Evolutionary conservation across 1,140 invertebrate species (phyloP), one percentile per base, ranked within the genome.

Genomic region (Lucilia sericata): DNA sequence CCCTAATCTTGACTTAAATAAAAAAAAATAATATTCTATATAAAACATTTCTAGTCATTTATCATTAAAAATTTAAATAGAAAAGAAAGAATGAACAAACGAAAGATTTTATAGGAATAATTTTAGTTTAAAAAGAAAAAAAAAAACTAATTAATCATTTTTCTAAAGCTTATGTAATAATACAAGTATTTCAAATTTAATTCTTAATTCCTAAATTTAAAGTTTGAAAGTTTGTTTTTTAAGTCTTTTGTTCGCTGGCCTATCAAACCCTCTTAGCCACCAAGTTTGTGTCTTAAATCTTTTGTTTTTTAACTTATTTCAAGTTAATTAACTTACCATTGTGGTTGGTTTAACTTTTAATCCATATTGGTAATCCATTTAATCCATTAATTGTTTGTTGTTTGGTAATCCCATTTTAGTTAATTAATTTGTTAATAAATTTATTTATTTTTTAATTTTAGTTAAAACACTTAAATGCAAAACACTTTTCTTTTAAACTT

Each of bases 241-340:
- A 78, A 78, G 76, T 80, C 76, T 80, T 80, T 80, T 49, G 74
- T 76, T 76, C 17, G 8, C 19, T n/a, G 12, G 19, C n/a, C 10
- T 36, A 14, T 42, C 25, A 30, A 30, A n/a, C n/a, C n/a, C n/a
- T 30, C 25, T 76, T 3, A 42, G 42, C 42, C 5, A 76, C 13
- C 2, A 42, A 17, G 80, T 47, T 51, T 34, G 80, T 82, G 17
- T 4, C 47, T 55, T 21, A 82, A 82, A 14, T 82, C 80, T 82
- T 82, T 51, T 51, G 42, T 49, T 81, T 55, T 75, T 7, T 7
- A 42, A 10, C 42, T 42, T 8, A 42, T 8, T 42, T 2, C 74
- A n/a, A n/a, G n/a, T n/a, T 75, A 75, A 75, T 19, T 3, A 19
- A 80, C 76, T 80, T 80, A 80, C 76, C 76, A 80, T 80, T 51